Conservation (phyloP, 2,113 vertebrate genomes). For the Thalassarche chlororhynchos region DNA sequence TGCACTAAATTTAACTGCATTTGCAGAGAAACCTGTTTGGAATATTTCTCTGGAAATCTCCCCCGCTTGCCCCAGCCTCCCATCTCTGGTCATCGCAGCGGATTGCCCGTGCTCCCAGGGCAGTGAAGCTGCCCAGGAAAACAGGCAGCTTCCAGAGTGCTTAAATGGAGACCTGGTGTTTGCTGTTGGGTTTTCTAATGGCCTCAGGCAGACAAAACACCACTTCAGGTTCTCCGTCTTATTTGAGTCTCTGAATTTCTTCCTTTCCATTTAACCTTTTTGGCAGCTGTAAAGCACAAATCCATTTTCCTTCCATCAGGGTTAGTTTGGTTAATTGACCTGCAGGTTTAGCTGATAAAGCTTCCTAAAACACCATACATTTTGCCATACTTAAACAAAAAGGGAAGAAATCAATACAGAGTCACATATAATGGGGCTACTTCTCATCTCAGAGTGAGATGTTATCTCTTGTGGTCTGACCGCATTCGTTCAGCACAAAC, state of each 20-base stretch:
- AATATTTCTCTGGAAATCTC: not conserved
- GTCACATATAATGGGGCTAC: not conserved
- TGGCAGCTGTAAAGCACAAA: not conserved
- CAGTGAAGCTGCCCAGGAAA: not conserved
- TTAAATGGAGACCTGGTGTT: too few relatives aligned
- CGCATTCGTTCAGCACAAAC: not conserved
- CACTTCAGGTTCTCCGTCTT: not conserved
- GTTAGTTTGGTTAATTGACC: not conserved
- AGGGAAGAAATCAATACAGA: not conserved
- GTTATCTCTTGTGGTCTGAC: not conserved
- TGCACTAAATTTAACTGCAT: not conserved
- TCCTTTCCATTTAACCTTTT: not conserved
- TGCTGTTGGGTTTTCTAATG: not conserved
- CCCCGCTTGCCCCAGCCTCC: not conserved
- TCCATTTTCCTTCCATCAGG: not conserved
- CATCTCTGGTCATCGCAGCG: fast-evolving
- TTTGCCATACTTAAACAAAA: not conserved
- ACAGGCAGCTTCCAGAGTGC: not conserved
- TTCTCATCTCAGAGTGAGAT: not conserved
- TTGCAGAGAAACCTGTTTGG: not conserved
- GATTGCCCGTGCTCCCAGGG: fast-evolving
- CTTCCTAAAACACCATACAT: not conserved
- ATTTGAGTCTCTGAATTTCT: not conserved
- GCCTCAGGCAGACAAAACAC: not conserved
- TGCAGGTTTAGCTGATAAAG: not conserved